Conservation (phyloP, 2,797 vertebrate genomes). For the Myotis vivesi region DNA sequence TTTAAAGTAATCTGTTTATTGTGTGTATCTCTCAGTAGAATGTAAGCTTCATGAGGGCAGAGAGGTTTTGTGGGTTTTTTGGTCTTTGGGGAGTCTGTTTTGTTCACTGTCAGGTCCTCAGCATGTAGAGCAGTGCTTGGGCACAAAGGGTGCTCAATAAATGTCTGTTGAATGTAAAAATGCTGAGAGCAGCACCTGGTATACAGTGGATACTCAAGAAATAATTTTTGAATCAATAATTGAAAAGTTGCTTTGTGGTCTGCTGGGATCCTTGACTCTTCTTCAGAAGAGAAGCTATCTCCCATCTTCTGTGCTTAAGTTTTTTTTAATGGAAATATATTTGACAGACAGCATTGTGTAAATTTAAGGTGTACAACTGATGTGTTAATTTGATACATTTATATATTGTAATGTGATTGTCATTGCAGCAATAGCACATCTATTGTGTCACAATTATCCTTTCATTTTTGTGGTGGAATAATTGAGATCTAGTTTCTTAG, state of each 20-base stretch:
- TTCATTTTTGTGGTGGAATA: not conserved
- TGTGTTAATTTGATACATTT: not conserved
- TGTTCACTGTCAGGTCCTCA: not conserved
- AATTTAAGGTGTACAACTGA: not conserved
- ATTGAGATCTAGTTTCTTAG: not conserved
- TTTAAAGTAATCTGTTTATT: not conserved
- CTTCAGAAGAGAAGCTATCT: slow-evolving; percentile 30
- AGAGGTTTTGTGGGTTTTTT: not conserved
- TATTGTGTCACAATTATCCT: not conserved
- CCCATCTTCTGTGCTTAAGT: not conserved
- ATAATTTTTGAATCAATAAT: slow-evolving; percentile 31
- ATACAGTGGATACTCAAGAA: slow-evolving; percentile 32
- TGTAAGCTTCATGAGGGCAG: not conserved
- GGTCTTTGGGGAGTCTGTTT: not conserved
- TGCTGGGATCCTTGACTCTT: slow-evolving; percentile 27
- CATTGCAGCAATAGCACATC: not conserved
- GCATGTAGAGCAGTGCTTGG: not conserved
- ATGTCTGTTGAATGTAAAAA: slow-evolving; percentile 35
- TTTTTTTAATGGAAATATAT: not conserved
- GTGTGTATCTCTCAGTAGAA: not conserved
- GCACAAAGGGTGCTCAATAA: slow-evolving; percentile 11
- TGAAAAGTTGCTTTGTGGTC: slow-evolving; percentile 28
- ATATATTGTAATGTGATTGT: not conserved
- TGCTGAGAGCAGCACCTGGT: not conserved
- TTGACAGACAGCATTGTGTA: not conserved